Conservation (phyloP, 2,888 invertebrate genomes). For the Unio pictorum region DNA sequence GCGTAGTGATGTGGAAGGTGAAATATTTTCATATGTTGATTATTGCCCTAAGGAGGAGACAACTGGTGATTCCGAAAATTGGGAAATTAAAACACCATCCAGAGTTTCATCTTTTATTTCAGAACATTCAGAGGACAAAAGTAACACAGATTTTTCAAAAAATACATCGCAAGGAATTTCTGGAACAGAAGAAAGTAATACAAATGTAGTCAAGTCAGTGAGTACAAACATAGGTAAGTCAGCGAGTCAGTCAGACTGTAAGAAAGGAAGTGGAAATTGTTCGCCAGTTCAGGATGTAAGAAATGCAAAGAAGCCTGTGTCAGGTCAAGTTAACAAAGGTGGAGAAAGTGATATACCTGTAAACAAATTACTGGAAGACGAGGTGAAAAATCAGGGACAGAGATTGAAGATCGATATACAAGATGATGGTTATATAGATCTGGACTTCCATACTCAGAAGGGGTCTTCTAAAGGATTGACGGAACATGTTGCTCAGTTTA, state of each 20-base stretch:
- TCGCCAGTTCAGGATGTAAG: neutral
- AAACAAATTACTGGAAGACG: neutral
- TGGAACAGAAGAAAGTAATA: too few relatives aligned
- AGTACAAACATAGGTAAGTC: too few relatives aligned
- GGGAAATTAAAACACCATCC: constrained; percentile 23
- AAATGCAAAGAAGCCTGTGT: neutral
- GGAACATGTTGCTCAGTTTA: neutral
- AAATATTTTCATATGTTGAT: too few relatives aligned
- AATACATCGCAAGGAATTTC: too few relatives aligned
- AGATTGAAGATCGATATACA: constrained; percentile 5
- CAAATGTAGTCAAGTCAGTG: too few relatives aligned
- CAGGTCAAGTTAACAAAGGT: neutral
- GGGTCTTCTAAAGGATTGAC: constrained; percentile 3
- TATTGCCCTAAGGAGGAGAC: too few relatives aligned
- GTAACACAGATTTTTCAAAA: too few relatives aligned
- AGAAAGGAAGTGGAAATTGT: too few relatives aligned
- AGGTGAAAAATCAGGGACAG: too few relatives aligned
- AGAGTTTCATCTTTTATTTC: constrained; percentile 35
- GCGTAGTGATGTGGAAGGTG: too few relatives aligned
- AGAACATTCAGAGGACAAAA: too few relatives aligned
- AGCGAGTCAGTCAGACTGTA: too few relatives aligned
- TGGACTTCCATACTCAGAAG: constrained; percentile 24
- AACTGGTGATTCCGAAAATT: neutral
- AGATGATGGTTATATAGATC: constrained; percentile 42
- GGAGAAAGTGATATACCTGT: neutral